phyloP scores from a whole-genome alignment of 2,113 vertebrate species.

The Ceyx cyanopectus region DNA sequence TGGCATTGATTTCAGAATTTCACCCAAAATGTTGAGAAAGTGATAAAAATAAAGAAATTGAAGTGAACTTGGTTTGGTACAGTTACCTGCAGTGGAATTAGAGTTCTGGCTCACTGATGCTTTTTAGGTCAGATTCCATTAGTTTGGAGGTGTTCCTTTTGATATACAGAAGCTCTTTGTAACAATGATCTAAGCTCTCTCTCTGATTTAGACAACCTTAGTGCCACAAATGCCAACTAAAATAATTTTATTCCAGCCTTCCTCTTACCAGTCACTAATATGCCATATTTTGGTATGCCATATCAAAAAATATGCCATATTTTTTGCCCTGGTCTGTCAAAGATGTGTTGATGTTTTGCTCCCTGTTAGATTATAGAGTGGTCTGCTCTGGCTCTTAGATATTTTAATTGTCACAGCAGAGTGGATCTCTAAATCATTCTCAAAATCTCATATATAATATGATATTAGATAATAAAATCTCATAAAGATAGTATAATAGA shows the following conservation, averaged over 20 bases:
- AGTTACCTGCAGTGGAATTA: not conserved
- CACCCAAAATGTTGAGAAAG: not conserved
- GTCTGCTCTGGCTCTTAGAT: not conserved
- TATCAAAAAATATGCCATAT: not conserved
- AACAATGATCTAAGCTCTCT: not conserved
- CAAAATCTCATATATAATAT: too few relatives aligned
- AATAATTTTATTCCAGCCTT: conserved; percentile 22
- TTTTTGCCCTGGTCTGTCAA: not conserved
- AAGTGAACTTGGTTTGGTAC: not conserved
- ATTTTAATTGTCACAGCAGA: not conserved
- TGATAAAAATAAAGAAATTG: not conserved
- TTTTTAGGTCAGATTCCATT: conserved; percentile 54
- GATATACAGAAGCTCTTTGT: conserved; percentile 42
- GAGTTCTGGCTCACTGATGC: conserved; percentile 31
- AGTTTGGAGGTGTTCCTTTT: conserved; percentile 40
- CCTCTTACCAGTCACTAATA: not conserved
- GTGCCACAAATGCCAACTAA: not conserved
- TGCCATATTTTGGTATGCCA: not conserved
- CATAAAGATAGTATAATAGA: not conserved
- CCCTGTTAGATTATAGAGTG: not conserved
- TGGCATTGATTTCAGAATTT: conserved; percentile 7
- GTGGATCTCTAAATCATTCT: not conserved
- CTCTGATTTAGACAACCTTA: conserved; percentile 1
- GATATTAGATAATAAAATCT: not conserved
- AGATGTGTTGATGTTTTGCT: not conserved